Evolutionary conservation across 2,888 invertebrate species (phyloP), one percentile per base, ranked within the genome.

Genomic region (Tinea semifulvella): DNA sequence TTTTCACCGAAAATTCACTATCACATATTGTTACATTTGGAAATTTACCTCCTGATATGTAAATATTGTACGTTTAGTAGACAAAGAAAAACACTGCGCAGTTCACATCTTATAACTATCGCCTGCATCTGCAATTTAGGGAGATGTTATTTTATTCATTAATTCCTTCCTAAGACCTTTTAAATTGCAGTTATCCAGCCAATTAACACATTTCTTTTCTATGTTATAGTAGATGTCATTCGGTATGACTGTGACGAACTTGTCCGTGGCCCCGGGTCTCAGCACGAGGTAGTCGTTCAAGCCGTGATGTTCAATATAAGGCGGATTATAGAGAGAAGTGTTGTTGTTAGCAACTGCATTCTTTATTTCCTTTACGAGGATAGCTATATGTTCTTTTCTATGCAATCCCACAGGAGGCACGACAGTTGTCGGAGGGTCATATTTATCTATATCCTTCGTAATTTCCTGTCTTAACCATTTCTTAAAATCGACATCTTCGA

Each of bases 121-220:
- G n/a, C n/a, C n/a, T n/a, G n/a, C n/a, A n/a, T n/a, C n/a, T n/a
- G n/a, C 6, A 14, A 14, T 40, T 40, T 40, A 40, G 5, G 40
- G 40, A 3, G 40, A 44, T 17, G 10, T 31, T 11, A 44, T 25
- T 38, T 38, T 44, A 10, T 7, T 38, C 4, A 44, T 2, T 25
- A 44, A 22, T 22, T 39, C 13, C 3, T 40, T 18, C 16, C 28
- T 17, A 17, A 77, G 56, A 1, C 76, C 77, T 20, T 56, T 59
- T 10, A 63, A 36, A 38, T 61, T 69, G 48, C 77, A 77, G 43
- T 73, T 69, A 17, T 72, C 72, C 5, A 76, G 49, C 77, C 77
- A 77, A 48, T 77, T 77, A 0, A 68, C 68, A 38, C 77, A 77
- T 49, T 61, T 59, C 47, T 72, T 76, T 49, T 76, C 70, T 5